These are phyloP conservation scores for Drosophila hamatofila DNA, from an alignment of 2,888 invertebrate genomes.

Conservation along the genomic window DNA sequence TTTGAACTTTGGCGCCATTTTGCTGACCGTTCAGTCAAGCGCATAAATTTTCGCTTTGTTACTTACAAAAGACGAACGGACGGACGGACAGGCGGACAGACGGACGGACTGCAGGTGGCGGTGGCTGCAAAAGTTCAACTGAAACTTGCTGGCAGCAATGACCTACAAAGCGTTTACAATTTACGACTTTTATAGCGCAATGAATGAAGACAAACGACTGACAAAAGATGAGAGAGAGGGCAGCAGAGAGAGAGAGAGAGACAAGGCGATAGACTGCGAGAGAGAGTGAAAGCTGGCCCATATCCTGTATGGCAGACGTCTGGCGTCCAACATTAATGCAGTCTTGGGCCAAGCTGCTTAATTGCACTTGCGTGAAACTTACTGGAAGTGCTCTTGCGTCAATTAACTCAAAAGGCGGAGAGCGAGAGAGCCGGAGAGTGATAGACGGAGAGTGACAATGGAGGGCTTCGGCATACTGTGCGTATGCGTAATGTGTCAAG, in stretches of 20 bases:
- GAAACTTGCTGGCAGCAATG: constrained; percentile 69
- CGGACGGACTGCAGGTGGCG: background rate
- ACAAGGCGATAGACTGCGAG: background rate
- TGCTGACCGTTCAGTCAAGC: constrained; percentile 72
- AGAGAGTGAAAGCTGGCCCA: constrained; percentile 18
- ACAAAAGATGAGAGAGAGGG: constrained; percentile 9
- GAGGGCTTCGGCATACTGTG: constrained; percentile 36
- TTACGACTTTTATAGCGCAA: constrained; percentile 64
- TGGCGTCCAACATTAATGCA: constrained; percentile 33
- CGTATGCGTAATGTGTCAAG: constrained; percentile 63
- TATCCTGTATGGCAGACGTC: constrained; percentile 36
- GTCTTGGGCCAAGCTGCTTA: constrained; percentile 69
- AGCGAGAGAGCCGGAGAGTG: background rate
- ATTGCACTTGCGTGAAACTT: constrained; percentile 74
- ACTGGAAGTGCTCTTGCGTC: constrained; percentile 62
- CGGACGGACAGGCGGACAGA: background rate
- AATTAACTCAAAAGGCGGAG: constrained; percentile 47
- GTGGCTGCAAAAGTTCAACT: constrained; percentile 45
- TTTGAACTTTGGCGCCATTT: constrained; percentile 81
- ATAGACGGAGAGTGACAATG: background rate
- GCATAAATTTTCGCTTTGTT: constrained; percentile 71
- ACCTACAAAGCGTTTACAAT: constrained; percentile 80
- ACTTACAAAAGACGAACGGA: constrained; percentile 11
- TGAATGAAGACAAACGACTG: constrained; percentile 77
- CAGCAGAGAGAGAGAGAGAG: background rate